Conservation (phyloP, 1,140 invertebrate species). For the Stenopsyche tienmushanensis region DNA sequence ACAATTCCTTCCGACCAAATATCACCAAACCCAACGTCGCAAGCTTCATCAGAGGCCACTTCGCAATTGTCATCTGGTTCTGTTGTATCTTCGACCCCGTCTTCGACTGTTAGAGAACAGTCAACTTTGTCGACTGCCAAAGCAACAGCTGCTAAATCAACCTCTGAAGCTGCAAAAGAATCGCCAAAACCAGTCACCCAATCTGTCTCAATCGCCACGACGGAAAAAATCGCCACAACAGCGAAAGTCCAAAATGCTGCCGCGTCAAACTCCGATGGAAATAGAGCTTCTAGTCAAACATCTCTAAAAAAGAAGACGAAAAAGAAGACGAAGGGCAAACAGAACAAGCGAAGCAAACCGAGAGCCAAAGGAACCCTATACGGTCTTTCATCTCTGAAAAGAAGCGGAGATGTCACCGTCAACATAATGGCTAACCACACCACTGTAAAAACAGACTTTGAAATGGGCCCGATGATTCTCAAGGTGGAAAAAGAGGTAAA, state of each 20-base stretch:
- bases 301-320: conserved; percentile 41
- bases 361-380: conserved; percentile 76
- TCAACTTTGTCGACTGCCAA: conserved; percentile 3
- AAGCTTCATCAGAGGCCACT: neutral
- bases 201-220: conserved; percentile 7
- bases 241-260: neutral
- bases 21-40: neutral
- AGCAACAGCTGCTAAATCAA: conserved; percentile 1
- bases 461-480: conserved; percentile 72
- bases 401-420: conserved; percentile 75
- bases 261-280: conserved; percentile 47
- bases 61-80: neutral
- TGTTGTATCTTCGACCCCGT: conserved; percentile 23
- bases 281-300: conserved; percentile 36
- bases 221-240: conserved; percentile 15
- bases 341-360: conserved; percentile 58
- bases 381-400: conserved; percentile 71
- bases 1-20: neutral
- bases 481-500: conserved; percentile 78
- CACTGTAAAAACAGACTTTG: conserved; percentile 78
- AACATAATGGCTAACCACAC: conserved; percentile 76
- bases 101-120: neutral
- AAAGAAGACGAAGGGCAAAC: conserved; percentile 49
- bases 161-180: conserved; percentile 13
- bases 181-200: neutral